Evolutionary conservation across 2,113 vertebrate genomes (phyloP), one percentile per base, ranked within the genome.

Genomic region (Poeciliopsis occidentalis): DNA sequence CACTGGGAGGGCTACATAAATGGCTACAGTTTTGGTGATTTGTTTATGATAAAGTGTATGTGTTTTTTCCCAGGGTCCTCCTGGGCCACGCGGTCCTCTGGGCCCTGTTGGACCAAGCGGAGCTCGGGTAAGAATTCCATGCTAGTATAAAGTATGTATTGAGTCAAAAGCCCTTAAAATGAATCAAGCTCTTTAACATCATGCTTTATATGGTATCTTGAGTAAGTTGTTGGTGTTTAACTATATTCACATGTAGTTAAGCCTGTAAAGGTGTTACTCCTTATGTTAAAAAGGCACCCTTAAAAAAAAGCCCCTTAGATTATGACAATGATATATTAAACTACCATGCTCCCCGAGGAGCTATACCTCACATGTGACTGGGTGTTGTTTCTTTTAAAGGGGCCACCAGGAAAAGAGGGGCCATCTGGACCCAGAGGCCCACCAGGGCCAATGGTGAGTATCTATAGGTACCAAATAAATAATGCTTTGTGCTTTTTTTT

Each of bases 401-500:
- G 98, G 78, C 97, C 95, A 91, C 96, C 96, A 88, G 98, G 98
- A 94, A 98, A 98, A 91, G 97, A 99, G 86, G 98, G 98, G 84
- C 79, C 94, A 69, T 94, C 96, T 92, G 98, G 98, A 94, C 98
- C 98, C 51, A 95, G 97, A 94, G 98, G 98, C 41, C 97, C 97
- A 64, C 87, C 96, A 64, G 98, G 98, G 79, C 95, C 96, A 83
- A 94, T 95, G 95, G 98, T 99, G 94, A 96, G 93, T 94, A 77
- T 83, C 41, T 87, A 54, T 80, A 62, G 76, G 41, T 67, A 66
- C 69, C 61, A 83, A 82, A 75, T 76, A 73, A 81, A 76, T 87
- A 80, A 76, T n/a, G 60, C 51, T 73, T 12, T 22, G 24, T 60
- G 63, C 62, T 85, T 76, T 69, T 63, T 67, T 85, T 44, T 82